Conservation (phyloP, 2,797 vertebrate species). For the Onychomys leucogaster region DNA sequence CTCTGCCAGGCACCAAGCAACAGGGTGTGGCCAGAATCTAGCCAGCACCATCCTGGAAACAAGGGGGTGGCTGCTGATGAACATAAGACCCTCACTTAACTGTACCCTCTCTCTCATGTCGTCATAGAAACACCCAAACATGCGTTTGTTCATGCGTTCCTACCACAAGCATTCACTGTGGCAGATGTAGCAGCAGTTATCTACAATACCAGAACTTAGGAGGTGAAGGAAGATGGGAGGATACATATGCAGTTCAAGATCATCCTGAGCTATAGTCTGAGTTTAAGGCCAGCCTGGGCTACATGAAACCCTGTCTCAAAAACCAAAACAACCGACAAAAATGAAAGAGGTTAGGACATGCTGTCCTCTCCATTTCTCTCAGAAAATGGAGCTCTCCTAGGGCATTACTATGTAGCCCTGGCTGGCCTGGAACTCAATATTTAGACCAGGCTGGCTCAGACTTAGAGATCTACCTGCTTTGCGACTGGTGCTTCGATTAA, state of each 20-base stretch:
- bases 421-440: not conserved
- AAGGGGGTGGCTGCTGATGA: not conserved
- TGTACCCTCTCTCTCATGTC: not conserved
- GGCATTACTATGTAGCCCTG: too few relatives aligned
- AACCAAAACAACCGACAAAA: not conserved
- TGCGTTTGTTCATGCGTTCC: not conserved
- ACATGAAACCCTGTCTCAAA: not conserved
- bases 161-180: not conserved
- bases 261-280: not conserved
- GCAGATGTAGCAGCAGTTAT: not conserved
- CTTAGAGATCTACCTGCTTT: not conserved
- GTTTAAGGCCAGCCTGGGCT: not conserved
- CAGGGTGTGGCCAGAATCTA: slow-evolving; percentile 59
- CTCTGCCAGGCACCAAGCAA: slow-evolving; percentile 62
- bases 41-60: slow-evolving; percentile 7
- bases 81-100: not conserved
- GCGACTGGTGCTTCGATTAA: not conserved
- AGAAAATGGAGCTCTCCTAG: not conserved
- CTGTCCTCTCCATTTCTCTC: not conserved
- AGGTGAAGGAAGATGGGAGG: not conserved
- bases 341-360: not conserved
- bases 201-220: not conserved
- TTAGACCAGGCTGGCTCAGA: not conserved
- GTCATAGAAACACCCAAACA: not conserved
- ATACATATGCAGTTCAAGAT: not conserved